Base-by-base conservation (phyloP, 2,113 vertebrate species). In the Halichoeres trimaculatus region DNA sequence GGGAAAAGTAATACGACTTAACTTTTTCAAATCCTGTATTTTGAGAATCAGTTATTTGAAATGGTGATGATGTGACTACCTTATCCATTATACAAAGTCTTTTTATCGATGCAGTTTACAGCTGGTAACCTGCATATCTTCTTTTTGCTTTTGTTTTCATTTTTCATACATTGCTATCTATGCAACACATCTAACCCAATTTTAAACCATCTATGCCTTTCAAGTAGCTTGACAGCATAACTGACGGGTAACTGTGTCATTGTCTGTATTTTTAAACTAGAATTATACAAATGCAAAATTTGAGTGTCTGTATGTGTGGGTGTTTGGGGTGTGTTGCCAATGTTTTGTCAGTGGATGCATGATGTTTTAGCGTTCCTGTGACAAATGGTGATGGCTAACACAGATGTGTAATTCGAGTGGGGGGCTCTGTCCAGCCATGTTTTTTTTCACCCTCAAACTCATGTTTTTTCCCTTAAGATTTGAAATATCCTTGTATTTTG, bases 321-420 rank as follows among this genome's bases (percentile, higher is more conserved):
- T 71, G 76, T 85, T 76, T 74, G 80, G 80, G 76, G 34, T 48
- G 59, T 58, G 60, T 40, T 55, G 50, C 26, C 58, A 80, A 79
- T 61, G 34, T 73, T 86, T 90, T 23, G 0, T 85, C 76, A 63
- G 81, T 76, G 58, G 84, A 90, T 88, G 74, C 77, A 85, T 71
- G 89, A 88, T 77, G 81, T 87, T 91, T 89, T 79, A 89, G 72
- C n/a, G 68, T 52, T 88, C 89, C 91, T 87, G 59, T 85, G 92
- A 91, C 34, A 69, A 71, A 79, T 76, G 70, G 48, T 91, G 89
- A 94, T 94, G 75, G 65, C 66, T 86, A 81, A 88, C 84, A 90
- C 93, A 94, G 91, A 91, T 92, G 92, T 93, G 93, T 80, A 91
- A 90, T 83, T 73, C 85, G 91, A 93, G 90, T 76, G 41, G 76